phyloP scores from a whole-genome alignment of 2,797 vertebrate species.

The Sebastes kiyomatsui region DNA sequence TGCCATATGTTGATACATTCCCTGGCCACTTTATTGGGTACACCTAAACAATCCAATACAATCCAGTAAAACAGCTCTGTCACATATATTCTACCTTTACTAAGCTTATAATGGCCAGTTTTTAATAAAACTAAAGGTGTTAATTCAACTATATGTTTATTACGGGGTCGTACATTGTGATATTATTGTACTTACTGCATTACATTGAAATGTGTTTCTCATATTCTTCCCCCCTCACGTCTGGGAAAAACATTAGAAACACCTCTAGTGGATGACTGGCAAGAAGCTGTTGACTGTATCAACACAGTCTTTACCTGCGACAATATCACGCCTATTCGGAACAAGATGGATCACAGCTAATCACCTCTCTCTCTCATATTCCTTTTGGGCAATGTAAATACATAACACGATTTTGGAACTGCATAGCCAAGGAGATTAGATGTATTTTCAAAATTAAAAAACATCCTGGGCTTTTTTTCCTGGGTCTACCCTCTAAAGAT shows the following conservation, averaged over 20 bases:
- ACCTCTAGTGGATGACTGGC: not conserved
- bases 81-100: not conserved
- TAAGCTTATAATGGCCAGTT: not conserved
- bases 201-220: not conserved
- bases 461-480: not conserved
- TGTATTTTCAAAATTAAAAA: not conserved
- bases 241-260: not conserved
- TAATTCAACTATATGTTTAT: not conserved
- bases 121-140: not conserved
- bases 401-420: not conserved
- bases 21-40: not conserved
- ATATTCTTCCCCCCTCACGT: not conserved
- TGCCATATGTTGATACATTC: not conserved
- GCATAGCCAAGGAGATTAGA: not conserved
- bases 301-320: not conserved
- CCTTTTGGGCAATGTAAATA: not conserved
- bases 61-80: not conserved
- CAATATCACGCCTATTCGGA: not conserved
- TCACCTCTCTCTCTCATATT: not conserved
- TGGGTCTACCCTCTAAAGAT: not conserved
- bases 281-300: not conserved
- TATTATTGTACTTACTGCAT: not conserved
- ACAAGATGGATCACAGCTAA: not conserved
- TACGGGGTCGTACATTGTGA: not conserved
- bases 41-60: not conserved